Conservation (phyloP, 2,113 vertebrate genomes). For the Dasyurus viverrinus region DNA sequence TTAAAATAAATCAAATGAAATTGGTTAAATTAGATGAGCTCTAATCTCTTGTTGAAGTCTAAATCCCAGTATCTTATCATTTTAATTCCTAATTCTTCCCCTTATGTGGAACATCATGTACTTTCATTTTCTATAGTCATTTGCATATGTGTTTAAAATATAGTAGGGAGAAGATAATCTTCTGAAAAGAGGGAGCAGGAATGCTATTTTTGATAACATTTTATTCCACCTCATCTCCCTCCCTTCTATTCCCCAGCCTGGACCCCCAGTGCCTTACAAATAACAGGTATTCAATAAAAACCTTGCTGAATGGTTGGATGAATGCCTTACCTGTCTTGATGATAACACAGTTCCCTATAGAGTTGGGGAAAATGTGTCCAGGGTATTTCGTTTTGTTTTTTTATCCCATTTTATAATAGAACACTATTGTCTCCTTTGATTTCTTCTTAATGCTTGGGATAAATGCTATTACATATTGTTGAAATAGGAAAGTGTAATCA, state of each 20-base stretch:
- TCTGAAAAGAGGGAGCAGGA: background rate
- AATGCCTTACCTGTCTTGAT: background rate
- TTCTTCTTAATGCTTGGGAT: background rate
- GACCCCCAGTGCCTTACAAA: background rate
- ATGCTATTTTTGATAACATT: background rate
- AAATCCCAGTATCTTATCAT: background rate
- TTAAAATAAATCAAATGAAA: background rate
- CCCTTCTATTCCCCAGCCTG: background rate
- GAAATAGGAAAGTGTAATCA: background rate
- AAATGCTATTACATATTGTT: background rate
- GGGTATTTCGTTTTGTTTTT: too few species aligned
- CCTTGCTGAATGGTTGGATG: background rate
- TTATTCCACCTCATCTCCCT: background rate
- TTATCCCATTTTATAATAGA: background rate
- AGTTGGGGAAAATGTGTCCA: background rate
- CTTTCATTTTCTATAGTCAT: background rate
- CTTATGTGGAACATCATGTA: background rate
- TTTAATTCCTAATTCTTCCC: background rate
- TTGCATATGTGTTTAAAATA: background rate
- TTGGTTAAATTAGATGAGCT: background rate
- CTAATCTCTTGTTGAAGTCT: background rate
- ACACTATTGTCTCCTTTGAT: background rate
- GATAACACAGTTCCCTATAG: background rate
- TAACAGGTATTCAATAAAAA: background rate
- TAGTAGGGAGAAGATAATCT: background rate